These are phyloP conservation scores for Bufo bufo DNA, from an alignment of 2,113 vertebrate genomes.

Conservation along the genomic window DNA sequence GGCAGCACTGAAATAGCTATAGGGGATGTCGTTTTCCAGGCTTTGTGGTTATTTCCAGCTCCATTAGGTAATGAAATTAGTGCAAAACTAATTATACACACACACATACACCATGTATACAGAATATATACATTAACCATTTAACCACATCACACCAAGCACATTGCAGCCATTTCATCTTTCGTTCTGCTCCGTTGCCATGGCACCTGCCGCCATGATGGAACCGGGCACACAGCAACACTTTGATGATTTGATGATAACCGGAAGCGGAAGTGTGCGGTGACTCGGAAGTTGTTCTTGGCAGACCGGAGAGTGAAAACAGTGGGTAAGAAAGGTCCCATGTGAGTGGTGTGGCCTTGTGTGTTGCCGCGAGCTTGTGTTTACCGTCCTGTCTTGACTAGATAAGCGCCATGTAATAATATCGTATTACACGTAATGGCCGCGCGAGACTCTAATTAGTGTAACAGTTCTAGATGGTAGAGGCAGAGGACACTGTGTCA, in stretches of 20 bases:
- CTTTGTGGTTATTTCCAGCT: no score
- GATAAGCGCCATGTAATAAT: background rate
- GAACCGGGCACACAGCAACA: background rate
- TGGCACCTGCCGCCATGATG: constrained; percentile 1
- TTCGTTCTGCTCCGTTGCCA: background rate
- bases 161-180: no score
- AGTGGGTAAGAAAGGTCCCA: constrained; percentile 15
- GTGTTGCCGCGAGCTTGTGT: background rate
- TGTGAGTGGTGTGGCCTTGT: constrained; percentile 12
- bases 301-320: constrained; percentile 25
- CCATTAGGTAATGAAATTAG: no score
- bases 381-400: background rate
- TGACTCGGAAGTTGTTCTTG: constrained; percentile 32
- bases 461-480: background rate
- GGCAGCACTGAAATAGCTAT: no score
- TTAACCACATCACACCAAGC: no score
- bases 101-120: no score
- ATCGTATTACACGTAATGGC: background rate
- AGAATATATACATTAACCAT: no score
- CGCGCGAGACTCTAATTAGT: background rate
- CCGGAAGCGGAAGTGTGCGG: constrained; percentile 21
- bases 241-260: no score
- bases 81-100: no score
- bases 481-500: background rate
- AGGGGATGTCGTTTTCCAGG: no score